A percentile compares a stretch with the other conserved stretches of the same genome.
phyloP scores from a whole-genome alignment of 2,113 vertebrate genomes.

The Campylomormyrus tamandua region DNA sequence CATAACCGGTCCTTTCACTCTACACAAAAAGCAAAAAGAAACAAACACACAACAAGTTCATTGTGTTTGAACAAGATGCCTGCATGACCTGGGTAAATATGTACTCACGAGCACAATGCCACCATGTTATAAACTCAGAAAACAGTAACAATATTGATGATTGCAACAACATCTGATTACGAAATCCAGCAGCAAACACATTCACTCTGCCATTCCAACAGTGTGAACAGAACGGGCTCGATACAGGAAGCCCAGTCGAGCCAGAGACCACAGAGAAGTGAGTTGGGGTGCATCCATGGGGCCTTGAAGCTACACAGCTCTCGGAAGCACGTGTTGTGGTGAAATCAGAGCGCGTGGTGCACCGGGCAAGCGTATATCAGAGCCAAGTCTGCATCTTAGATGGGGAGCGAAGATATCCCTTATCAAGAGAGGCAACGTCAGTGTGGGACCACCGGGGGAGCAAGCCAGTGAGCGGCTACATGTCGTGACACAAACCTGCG shows the following conservation, averaged over 20 bases:
- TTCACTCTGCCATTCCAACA: neutral
- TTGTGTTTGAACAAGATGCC: slow-evolving; percentile 21
- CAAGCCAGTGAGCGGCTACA: slow-evolving; percentile 25
- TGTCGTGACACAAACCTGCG: slow-evolving; percentile 47
- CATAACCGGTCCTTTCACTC: neutral
- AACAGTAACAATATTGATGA: slow-evolving; percentile 1
- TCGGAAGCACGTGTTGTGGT: neutral
- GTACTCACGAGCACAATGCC: slow-evolving; percentile 18
- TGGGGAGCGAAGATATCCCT: slow-evolving; percentile 54
- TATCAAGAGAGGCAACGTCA: slow-evolving; percentile 55
- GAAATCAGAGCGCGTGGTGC: neutral
- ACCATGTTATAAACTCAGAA: neutral
- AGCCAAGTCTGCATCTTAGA: slow-evolving; percentile 37
- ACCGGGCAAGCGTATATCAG: slow-evolving; percentile 3
- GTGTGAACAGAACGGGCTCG: neutral
- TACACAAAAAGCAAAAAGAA: neutral
- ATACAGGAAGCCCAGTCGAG: neutral
- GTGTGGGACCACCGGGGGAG: slow-evolving; percentile 64
- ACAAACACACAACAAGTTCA: neutral
- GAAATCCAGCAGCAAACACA: neutral
- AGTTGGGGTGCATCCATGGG: neutral
- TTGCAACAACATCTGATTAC: neutral
- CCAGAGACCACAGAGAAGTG: neutral
- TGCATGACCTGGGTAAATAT: slow-evolving; percentile 30
- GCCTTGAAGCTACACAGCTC: neutral